Evolutionary conservation across 2,888 invertebrate genomes (phyloP).

Genomic region (Meiosimyza decipiens): DNA sequence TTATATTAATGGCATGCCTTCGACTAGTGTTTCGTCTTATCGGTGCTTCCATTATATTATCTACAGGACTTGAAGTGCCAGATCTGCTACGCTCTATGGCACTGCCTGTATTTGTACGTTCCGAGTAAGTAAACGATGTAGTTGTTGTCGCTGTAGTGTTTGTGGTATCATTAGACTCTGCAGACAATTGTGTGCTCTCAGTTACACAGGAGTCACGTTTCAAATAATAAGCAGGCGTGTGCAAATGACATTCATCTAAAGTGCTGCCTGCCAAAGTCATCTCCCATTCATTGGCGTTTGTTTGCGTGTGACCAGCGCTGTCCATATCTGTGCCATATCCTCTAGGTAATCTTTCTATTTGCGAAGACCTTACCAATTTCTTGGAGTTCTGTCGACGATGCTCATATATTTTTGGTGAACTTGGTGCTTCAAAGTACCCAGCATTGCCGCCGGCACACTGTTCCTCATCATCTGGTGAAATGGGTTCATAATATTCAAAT

Average conservation of each 20-base stretch:
- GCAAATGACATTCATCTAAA: conserved; percentile 54
- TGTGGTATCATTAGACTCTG: conserved; percentile 62
- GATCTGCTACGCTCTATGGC: conserved; percentile 40
- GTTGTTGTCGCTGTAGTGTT: conserved; percentile 58
- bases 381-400: conserved; percentile 55
- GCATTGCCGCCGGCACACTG: conserved; percentile 29
- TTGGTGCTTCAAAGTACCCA: conserved; percentile 50
- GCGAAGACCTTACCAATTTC: conserved; percentile 48
- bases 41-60: neutral
- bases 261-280: conserved; percentile 48
- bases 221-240: conserved; percentile 49
- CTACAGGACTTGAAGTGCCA: conserved; percentile 22
- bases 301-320: conserved; percentile 35
- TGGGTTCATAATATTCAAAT: conserved; percentile 65
- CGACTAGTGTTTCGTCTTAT: conserved; percentile 46
- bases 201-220: conserved; percentile 66
- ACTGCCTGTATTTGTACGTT: conserved; percentile 38
- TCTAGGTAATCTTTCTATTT: conserved; percentile 43
- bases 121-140: conserved; percentile 60
- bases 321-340: conserved; percentile 7
- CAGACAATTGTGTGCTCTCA: conserved; percentile 64
- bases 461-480: conserved; percentile 60
- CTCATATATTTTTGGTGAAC: conserved; percentile 47
- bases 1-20: conserved; percentile 66
- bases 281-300: conserved; percentile 54